Conservation (phyloP, 2,888 invertebrate genomes). For the Hemaris fuciformis region DNA sequence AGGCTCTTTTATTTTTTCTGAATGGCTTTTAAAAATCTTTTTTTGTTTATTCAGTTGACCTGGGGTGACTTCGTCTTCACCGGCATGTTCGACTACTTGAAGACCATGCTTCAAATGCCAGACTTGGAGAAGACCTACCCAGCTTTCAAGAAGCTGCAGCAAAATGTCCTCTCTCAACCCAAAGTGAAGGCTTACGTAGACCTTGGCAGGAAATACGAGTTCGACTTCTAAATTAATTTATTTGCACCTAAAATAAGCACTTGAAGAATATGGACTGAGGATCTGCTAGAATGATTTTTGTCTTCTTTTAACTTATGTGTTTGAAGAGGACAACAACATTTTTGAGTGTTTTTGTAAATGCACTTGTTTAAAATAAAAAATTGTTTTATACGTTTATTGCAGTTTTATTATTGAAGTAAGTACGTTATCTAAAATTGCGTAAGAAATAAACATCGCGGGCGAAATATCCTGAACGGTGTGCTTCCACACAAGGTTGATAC, state of each 20-base stretch:
- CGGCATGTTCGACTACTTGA: conserved; percentile 40
- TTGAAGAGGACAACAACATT: neutral
- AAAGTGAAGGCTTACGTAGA: conserved; percentile 60
- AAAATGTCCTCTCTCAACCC: conserved; percentile 47
- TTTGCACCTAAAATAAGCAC: neutral
- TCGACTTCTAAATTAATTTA: neutral
- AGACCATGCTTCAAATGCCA: conserved; percentile 33
- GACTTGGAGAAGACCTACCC: conserved; percentile 56
- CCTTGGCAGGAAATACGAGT: conserved; percentile 6
- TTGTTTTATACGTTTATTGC: no score
- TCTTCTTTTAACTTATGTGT: neutral
- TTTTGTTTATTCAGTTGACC: conserved; percentile 32
- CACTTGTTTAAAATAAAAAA: no score
- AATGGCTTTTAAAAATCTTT: neutral
- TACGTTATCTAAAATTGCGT: no score
- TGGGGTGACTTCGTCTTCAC: conserved; percentile 48
- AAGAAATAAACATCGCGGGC: no score
- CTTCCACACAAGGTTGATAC: no score
- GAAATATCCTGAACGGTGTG: no score
- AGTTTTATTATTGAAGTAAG: no score
- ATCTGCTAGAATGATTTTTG: neutral
- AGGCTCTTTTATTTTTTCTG: no score
- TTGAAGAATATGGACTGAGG: neutral
- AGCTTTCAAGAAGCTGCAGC: conserved; percentile 49
- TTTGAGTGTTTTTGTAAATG: neutral